Evolutionary conservation across 1,140 invertebrate genomes (phyloP), one percentile per base, ranked within the genome.

Genomic region (Agrilus planipennis): DNA sequence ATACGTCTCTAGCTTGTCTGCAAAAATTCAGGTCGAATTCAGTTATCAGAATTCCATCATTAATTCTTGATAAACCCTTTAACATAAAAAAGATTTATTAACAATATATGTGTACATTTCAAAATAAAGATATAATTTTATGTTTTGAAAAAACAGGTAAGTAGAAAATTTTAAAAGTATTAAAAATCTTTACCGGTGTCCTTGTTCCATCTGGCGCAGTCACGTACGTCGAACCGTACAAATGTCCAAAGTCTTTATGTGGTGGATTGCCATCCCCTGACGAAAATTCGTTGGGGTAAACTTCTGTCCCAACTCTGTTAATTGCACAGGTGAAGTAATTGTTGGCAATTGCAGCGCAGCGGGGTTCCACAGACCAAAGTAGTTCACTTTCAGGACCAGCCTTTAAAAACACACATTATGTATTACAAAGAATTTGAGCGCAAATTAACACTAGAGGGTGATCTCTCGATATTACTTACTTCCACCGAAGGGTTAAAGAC

Each of bases 401-500:
- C 63, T 65, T 11, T n/a, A n/a, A n/a, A n/a, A n/a, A n/a, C n/a
- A n/a, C n/a, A n/a, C n/a, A n/a, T n/a, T n/a, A n/a, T n/a, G n/a
- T n/a, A n/a, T n/a, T n/a, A n/a, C n/a, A n/a, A n/a, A n/a, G n/a
- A n/a, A n/a, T n/a, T n/a, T n/a, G n/a, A n/a, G n/a, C n/a, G n/a
- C n/a, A n/a, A n/a, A n/a, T n/a, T n/a, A n/a, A n/a, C n/a, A n/a
- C n/a, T n/a, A n/a, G n/a, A n/a, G n/a, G n/a, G n/a, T n/a, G n/a
- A n/a, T n/a, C n/a, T n/a, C n/a, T n/a, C n/a, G n/a, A n/a, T n/a
- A n/a, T 11, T 25, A 38, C 14, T 34, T 34, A 91, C 81, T 10
- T 94, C 98, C 11, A 95, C 95, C 4, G 90, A 94, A 14, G 95
- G 95, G 69, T 99, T 99, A 58, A 99, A 98, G 1, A 99, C 93